Base-by-base conservation (phyloP, 2,888 invertebrate species). In the Melinopterus prodromus region DNA sequence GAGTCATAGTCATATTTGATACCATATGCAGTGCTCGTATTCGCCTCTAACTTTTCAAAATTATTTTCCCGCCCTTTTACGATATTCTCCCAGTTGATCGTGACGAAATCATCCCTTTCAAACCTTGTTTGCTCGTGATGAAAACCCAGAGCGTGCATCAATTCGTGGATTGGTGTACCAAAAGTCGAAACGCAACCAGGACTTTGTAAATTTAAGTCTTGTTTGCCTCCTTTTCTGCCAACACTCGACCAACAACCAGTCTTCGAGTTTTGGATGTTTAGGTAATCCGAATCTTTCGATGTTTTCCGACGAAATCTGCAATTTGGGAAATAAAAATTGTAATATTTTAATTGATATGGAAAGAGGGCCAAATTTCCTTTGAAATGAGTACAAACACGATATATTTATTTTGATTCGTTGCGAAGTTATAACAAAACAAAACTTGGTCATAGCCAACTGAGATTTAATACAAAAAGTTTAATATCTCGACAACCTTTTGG, bases 231-330 rank as follows among this genome's bases (percentile, higher is more conserved):
- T 36, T 93, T 91, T 37, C 92, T 91, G 0, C 96, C 96, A 0
- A 96, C 95, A 80, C 93, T 93, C 4, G 95, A 95, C 96, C 96
- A 96, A 86, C 96, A 96, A 1, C 96, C 96, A 0, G 94, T 93
- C 80, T 91, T 92, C n/a, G 91, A 91, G 83, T 92, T 94, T 70
- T 92, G 92, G 82, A 96, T 93, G 7, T 92, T 90, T 72, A 96
- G 89, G 87, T 95, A 96, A 87, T 96, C 95, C 0, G 84, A 86
- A 85, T 96, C 93, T 0, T 91, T 90, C 0, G 89, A 90, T 0
- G 83, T 86, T 86, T 93, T 92, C 0, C 92, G 93, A n/a, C 93
- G 92, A 87, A 95, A 96, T 83, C 89, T 90, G 53, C 53, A 53
- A 53, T 53, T 7, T 53, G 12, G 9, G 53, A 53, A 53, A 53